Base-by-base conservation (phyloP, 2,113 vertebrate species). In the Chaenocephalus aceratus region DNA sequence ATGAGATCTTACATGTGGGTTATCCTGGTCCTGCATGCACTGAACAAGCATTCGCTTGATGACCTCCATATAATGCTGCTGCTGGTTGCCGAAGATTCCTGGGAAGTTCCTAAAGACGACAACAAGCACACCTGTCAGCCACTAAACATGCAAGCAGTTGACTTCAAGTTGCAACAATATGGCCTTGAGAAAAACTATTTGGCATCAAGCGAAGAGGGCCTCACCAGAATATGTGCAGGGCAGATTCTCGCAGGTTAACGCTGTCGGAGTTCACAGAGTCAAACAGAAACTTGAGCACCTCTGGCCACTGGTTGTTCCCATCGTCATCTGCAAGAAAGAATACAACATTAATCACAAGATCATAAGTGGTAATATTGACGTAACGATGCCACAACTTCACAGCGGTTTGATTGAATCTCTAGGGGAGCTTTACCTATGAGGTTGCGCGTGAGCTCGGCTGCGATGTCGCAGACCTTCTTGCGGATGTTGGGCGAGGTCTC, bases 221-320 rank as follows among this genome's bases (percentile, higher is more conserved):
- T 94, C 93, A 99, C 98, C 98, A 99, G 94, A 99, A 99, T 82
- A 99, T 98, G 92, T 99, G 98, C 23, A 99, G 93, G n/a, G 98
- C 98, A 58, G 98, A 96, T 90, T 99, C 98, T 70, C 97, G 96
- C 61, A 99, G 93, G 65, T 95, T 94, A 30, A 97, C 93, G 0
- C 96, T 96, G 84, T 97, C 96, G 46, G 98, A 98, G 90, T 96
- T 99, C 68, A 99, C 97, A 0, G 98, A 99, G 72, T 99, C 98
- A 77, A 99, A 99, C 41, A 99, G 95, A 87, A 99, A 99, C 89
- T 99, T 99, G 76, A 99, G 92, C 77, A 97, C 92, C 88, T 99
- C 98, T 23, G 98, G 98, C 98, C 98, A 99, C 85, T 98, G 97
- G 87, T 98, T 99, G 86, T 98, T 99, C 44, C 98, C 98, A 41